Evolutionary conservation across 2,888 invertebrate species (phyloP).

Genomic region (Terebella lapidaria): DNA sequence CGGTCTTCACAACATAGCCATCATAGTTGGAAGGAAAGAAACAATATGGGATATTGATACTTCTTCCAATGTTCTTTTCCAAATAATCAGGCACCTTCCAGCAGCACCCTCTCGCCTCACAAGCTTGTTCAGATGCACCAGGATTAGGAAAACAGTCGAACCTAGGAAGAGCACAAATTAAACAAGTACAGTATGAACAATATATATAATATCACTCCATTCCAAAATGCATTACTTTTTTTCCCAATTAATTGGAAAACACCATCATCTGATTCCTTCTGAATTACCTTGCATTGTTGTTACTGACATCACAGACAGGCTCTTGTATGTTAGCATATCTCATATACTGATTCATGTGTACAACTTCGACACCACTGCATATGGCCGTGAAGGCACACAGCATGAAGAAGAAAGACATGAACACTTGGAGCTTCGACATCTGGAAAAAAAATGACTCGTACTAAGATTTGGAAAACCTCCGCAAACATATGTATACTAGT

Average conservation of each 20-base stretch:
- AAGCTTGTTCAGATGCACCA: constrained; percentile 5
- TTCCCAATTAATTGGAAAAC: neutral
- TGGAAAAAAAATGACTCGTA: too few relatives aligned
- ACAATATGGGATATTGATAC: constrained; percentile 21
- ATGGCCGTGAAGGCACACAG: too few relatives aligned
- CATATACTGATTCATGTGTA: too few relatives aligned
- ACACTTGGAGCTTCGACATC: too few relatives aligned
- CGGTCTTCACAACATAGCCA: constrained; percentile 13
- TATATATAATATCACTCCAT: too few relatives aligned
- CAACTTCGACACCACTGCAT: too few relatives aligned
- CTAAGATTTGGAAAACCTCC: too few relatives aligned
- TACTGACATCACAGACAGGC: neutral
- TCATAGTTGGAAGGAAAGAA: constrained; percentile 24
- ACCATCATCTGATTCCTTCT: too few relatives aligned
- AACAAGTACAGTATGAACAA: neutral
- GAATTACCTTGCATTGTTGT: neutral
- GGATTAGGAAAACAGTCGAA: constrained; percentile 27
- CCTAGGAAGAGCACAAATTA: neutral
- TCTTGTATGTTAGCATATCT: too few relatives aligned
- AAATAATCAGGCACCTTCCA: constrained; percentile 12
- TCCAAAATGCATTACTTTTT: too few relatives aligned
- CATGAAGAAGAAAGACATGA: too few relatives aligned
- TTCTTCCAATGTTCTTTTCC: neutral
- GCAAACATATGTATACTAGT: too few relatives aligned
- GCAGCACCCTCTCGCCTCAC: constrained; percentile 23